These are phyloP conservation scores for Carassius auratus DNA, from an alignment of 2,113 vertebrate species.

Conservation along the genomic window DNA sequence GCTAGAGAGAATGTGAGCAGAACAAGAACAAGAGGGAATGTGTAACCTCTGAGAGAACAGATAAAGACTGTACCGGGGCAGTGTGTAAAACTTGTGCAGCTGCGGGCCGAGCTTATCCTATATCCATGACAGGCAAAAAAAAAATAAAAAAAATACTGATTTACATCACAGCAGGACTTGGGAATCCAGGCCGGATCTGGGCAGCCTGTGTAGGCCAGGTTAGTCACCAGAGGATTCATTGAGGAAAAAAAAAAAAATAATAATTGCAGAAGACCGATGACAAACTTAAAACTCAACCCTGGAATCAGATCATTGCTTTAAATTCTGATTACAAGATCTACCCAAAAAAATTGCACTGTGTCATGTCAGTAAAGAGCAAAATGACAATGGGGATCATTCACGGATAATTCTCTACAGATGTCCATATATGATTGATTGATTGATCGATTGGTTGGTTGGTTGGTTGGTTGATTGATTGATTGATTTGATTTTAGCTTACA, in stretches of 20 bases:
- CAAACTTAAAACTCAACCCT: slow-evolving; percentile 10
- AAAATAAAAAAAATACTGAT: slow-evolving; percentile 4
- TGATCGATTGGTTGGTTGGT: too few relatives aligned
- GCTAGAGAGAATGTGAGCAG: slow-evolving; percentile 31
- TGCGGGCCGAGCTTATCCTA: slow-evolving; percentile 27
- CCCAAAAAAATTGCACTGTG: slow-evolving; percentile 32
- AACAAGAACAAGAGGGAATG: slow-evolving; percentile 32
- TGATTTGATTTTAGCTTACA: too few relatives aligned
- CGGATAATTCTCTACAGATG: background rate
- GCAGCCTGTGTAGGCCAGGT: background rate
- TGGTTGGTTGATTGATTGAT: too few relatives aligned
- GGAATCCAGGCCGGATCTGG: slow-evolving; percentile 33
- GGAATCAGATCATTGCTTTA: slow-evolving; percentile 28
- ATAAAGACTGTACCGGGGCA: slow-evolving; percentile 42
- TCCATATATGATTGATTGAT: background rate
- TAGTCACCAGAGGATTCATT: slow-evolving; percentile 6
- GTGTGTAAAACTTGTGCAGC: slow-evolving; percentile 40
- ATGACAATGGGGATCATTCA: background rate
- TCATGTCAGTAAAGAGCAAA: background rate
- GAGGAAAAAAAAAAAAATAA: slow-evolving; percentile 4
- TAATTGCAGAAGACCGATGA: slow-evolving; percentile 20
- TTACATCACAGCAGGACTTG: slow-evolving; percentile 24
- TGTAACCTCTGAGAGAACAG: slow-evolving; percentile 41
- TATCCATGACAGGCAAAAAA: slow-evolving; percentile 20
- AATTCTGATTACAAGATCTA: slow-evolving; percentile 20